Evolutionary conservation across 2,888 invertebrate species (phyloP), one percentile per base, ranked within the genome.

Genomic region (Hypolimnas misippus): DNA sequence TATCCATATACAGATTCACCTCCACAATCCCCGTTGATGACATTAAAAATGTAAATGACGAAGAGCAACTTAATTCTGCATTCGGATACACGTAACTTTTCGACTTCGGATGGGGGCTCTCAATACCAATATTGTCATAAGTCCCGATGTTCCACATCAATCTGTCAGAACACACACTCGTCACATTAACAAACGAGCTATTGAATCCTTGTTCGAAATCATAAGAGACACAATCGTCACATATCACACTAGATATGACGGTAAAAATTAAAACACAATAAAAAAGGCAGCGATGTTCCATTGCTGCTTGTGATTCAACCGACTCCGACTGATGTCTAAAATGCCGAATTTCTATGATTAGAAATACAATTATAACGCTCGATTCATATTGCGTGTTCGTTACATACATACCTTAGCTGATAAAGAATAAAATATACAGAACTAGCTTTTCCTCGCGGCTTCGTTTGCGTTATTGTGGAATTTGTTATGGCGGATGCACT

Each of bases 221-320:
- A 63, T 79, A 81, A 55, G 71, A 73, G 10, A 79, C 73, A 68
- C 86, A 85, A 46, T 67, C 67, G 19, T 82, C 76, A 69, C 79
- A 66, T 19, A 65, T 58, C 54, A 73, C 78, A 66, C 68, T 53
- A 42, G 70, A 60, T 60, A 73, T 62, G 4, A 63, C 59, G 14
- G 65, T 3, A 0, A 70, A 49, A 38, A 66, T 64, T 40, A 67
- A 62, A 59, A 66, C 2, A 49, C 14, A 49, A 49, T 29, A 49
- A 50, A 57, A 19, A 35, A 53, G 38, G 53, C 49, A 57, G 51
- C 29, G n/a, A 49, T 29, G 14, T 14, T 49, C 49, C 49, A 49
- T 49, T 38, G 35, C n/a, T 38, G 35, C n/a, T 38, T 6, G 49
- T 49, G 3, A 3, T 64, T 64, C 52, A 64, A 55, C 49, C 56